phyloP scores from a whole-genome alignment of 1,140 invertebrate genomes.

The Littorina saxatilis region DNA sequence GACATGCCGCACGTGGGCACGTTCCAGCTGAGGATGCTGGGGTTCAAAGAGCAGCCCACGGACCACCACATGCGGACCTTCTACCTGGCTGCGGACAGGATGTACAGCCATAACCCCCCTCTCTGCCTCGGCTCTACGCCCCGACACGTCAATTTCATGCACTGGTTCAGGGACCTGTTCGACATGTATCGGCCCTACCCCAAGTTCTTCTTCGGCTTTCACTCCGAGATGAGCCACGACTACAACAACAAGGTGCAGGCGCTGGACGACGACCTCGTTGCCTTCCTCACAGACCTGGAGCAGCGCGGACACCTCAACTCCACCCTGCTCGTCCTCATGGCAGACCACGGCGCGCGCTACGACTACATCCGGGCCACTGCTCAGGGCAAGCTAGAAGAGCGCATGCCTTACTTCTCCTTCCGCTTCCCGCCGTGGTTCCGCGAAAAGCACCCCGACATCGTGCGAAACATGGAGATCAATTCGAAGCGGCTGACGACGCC shows the following conservation, averaged over 20 bases:
- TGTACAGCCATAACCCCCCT: slow-evolving; percentile 77
- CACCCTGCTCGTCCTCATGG: slow-evolving; percentile 86
- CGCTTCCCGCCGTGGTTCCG: slow-evolving; percentile 85
- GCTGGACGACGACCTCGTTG: slow-evolving; percentile 82
- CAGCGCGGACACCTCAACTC: slow-evolving; percentile 77
- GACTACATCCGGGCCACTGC: slow-evolving; percentile 87
- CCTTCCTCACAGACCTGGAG: slow-evolving; percentile 83
- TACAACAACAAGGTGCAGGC: slow-evolving; percentile 84
- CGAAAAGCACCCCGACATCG: slow-evolving; percentile 80
- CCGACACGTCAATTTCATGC: slow-evolving; percentile 84
- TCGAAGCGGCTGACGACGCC: slow-evolving; percentile 73
- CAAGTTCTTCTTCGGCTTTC: slow-evolving; percentile 89
- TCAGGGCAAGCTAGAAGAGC: slow-evolving; percentile 91
- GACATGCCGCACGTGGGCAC: slow-evolving; percentile 90
- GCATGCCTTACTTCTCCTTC: slow-evolving; percentile 91
- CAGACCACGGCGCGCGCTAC: slow-evolving; percentile 95
- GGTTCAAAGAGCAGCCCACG: slow-evolving; percentile 89
- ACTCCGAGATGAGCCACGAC: slow-evolving; percentile 90
- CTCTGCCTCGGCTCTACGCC: slow-evolving; percentile 87
- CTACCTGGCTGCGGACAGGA: slow-evolving; percentile 81
- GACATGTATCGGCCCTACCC: slow-evolving; percentile 81
- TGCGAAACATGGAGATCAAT: slow-evolving; percentile 84
- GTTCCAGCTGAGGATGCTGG: slow-evolving; percentile 93
- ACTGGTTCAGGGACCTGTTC: slow-evolving; percentile 82
- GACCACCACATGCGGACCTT: slow-evolving; percentile 94